Base-by-base conservation (phyloP, 1,140 invertebrate species). In the Cataglyphis hispanica region DNA sequence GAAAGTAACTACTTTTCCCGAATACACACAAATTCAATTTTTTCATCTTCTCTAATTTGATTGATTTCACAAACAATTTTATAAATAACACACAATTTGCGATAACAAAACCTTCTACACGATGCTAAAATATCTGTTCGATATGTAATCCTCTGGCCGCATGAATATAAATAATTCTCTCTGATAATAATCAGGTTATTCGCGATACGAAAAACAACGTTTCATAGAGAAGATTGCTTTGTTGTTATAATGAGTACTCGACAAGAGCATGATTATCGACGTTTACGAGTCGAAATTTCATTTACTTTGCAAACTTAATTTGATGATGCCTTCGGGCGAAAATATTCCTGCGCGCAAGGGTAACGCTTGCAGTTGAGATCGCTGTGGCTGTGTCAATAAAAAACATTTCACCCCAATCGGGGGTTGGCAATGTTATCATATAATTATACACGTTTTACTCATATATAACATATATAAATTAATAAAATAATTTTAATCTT, bases 81-180 rank as follows among this genome's bases (percentile, higher is more conserved):
- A 63, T 8, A 46, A 78, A 50, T 0, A 2, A 37, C 13, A 22
- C 31, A 27, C n/a, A 56, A 72, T 72, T 27, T 50, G 46, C 3
- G 46, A 50, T 76, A 22, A 19, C 75, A 22, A 78, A 78, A 78
- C 10, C 19, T 66, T 27, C 7, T 50, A 34, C 22, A 50, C 27
- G 31, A 1, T 56, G n/a, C 2, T 27, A 31, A 77, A 78, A 78
- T 50, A 66, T 4, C 76, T n/a, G 34, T 37, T 67, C 34, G 19
- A 19, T 40, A 4, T 25, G 19, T 40, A 67, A 40, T 67, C 64
- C 76, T 61, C 61, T 43, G 76, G 10, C 19, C n/a, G 40, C 63
- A 66, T 27, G 75, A 27, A 78, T 67, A 64, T 22, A 78, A 78
- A 78, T 78, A 67, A 78, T 78, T 67, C 43, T 53, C 31, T 53